Conservation (phyloP, 2,797 vertebrate species). For the Girardinus metallicus region DNA sequence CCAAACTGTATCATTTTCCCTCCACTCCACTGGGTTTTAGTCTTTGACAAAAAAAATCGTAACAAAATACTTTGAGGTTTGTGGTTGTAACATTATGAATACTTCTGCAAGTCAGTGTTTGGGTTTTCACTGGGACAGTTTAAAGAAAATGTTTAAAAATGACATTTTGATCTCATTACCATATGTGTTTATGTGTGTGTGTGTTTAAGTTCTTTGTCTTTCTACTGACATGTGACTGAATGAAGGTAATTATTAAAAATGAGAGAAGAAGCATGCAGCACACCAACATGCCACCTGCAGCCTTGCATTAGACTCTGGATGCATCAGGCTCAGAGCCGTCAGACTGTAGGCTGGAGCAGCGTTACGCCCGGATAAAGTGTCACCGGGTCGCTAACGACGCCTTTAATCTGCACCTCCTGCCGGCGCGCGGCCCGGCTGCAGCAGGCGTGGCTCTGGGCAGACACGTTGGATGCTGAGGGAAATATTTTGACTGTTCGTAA, state of each 20-base stretch:
- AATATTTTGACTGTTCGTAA: conserved; percentile 78
- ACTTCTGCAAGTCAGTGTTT: neutral
- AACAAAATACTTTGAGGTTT: neutral
- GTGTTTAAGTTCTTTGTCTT: conserved; percentile 10
- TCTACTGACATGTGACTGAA: conserved; percentile 13
- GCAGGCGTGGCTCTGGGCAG: conserved; percentile 64
- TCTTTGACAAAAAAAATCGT: neutral
- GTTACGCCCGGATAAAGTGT: conserved; percentile 62
- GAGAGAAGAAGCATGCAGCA: conserved; percentile 33
- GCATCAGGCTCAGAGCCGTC: conserved; percentile 23
- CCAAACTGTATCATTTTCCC: neutral
- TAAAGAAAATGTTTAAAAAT: conserved; percentile 9
- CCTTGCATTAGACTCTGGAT: conserved; percentile 38
- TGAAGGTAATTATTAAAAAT: conserved; percentile 18
- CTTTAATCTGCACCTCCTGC: conserved; percentile 75
- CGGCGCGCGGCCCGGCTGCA: conserved; percentile 47
- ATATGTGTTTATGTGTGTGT: neutral
- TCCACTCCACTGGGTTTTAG: neutral
- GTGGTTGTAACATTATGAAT: neutral
- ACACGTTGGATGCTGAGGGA: conserved; percentile 58
- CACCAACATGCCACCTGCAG: conserved; percentile 35
- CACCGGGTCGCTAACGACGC: conserved; percentile 61
- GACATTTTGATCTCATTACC: neutral
- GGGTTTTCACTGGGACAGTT: conserved; percentile 13
- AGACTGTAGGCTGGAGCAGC: conserved; percentile 61